These are phyloP conservation scores for Drosophila erecta DNA, from an alignment of 1,140 invertebrate species.

Conservation along the genomic window DNA sequence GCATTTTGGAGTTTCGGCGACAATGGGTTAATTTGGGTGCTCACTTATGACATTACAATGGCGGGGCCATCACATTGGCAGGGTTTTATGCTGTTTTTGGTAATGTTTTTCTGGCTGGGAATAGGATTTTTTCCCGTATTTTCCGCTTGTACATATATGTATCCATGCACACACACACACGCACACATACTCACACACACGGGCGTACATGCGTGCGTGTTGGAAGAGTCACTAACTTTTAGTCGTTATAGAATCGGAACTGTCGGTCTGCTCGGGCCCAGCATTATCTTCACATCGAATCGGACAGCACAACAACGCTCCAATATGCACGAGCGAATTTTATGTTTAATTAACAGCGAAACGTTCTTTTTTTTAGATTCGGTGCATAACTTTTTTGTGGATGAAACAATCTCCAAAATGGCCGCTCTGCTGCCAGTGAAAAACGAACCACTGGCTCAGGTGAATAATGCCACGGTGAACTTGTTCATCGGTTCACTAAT, in stretches of 20 bases:
- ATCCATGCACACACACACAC: slow-evolving; percentile 56
- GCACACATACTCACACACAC: slow-evolving; percentile 63
- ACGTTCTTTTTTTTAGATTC: slow-evolving; percentile 64
- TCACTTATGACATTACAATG: slow-evolving; percentile 11
- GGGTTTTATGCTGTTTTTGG: slow-evolving; percentile 18
- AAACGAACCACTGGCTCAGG: slow-evolving; percentile 46
- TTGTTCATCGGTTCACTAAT: slow-evolving; percentile 45
- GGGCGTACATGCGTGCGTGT: slow-evolving; percentile 67
- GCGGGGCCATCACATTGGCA: slow-evolving; percentile 4
- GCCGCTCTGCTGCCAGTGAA: slow-evolving; percentile 59
- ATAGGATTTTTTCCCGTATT: slow-evolving; percentile 48
- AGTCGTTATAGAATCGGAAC: slow-evolving; percentile 61
- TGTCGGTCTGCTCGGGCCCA: slow-evolving; percentile 56
- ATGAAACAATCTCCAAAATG: slow-evolving; percentile 81
- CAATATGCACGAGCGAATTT: slow-evolving; percentile 62
- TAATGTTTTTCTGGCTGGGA: slow-evolving; percentile 37
- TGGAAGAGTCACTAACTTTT: slow-evolving; percentile 70
- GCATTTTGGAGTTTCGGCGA: slow-evolving; percentile 5
- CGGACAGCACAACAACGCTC: slow-evolving; percentile 52
- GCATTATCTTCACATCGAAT: slow-evolving; percentile 59
- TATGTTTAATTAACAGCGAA: slow-evolving; percentile 61
- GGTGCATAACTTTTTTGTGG: slow-evolving; percentile 80
- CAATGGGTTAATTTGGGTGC: not conserved
- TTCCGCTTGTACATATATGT: slow-evolving; percentile 56
- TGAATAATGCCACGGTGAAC: slow-evolving; percentile 45